Conservation (phyloP, 2,797 vertebrate genomes). For the Sparidentex hasta region DNA sequence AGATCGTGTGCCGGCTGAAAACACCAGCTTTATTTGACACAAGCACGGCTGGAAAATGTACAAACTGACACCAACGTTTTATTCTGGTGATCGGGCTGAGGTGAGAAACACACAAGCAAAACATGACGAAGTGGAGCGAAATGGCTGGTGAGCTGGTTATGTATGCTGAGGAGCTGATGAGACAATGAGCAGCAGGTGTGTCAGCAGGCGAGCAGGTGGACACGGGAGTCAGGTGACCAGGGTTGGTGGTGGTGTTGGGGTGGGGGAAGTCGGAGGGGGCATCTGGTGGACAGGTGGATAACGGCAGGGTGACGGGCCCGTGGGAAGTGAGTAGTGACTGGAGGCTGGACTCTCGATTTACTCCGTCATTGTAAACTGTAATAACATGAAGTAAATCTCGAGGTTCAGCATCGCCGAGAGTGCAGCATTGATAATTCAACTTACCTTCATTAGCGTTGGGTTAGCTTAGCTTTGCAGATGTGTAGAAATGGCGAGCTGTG, state of each 20-base stretch:
- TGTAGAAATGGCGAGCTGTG: background rate
- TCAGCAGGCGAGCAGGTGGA: background rate
- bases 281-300: background rate
- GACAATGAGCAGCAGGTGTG: background rate
- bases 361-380: background rate
- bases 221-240: conserved; percentile 3
- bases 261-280: background rate
- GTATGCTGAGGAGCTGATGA: background rate
- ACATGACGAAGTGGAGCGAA: background rate
- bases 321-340: background rate
- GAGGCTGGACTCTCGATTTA: background rate
- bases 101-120: background rate
- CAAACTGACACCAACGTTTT: no score
- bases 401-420: background rate
- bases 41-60: background rate
- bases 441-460: background rate
- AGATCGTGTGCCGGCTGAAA: no score
- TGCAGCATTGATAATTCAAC: background rate
- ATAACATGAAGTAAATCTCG: background rate
- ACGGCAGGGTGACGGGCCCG: background rate
- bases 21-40: no score
- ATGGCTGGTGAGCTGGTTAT: background rate
- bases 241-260: background rate
- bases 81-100: no score
- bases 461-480: background rate